Percentiles rank a stretch among this genome's conserved stretches.
Conservation (phyloP, 2,113 vertebrate genomes). For the Strix aluco region DNA sequence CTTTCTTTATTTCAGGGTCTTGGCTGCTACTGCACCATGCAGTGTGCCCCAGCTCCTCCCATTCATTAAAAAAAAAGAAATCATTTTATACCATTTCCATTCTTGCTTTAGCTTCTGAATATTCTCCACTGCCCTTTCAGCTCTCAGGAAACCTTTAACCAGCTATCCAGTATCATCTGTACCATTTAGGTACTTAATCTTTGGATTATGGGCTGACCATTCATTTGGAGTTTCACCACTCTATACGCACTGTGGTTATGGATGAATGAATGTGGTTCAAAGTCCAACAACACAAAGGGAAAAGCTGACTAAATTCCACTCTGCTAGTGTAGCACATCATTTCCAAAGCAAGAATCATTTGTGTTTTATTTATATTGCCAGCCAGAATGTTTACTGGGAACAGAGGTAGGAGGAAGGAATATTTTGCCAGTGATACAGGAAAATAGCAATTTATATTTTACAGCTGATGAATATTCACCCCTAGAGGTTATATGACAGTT, state of each 20-base stretch:
- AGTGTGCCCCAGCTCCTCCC: not conserved
- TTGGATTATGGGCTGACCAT: not conserved
- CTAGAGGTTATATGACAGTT: not conserved
- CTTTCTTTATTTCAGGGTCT: not conserved
- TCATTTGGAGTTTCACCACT: not conserved
- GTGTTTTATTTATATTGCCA: slow-evolving; percentile 6
- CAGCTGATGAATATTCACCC: slow-evolving; percentile 25
- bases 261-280: not conserved
- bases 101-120: not conserved
- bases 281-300: not conserved
- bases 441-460: slow-evolving; percentile 33
- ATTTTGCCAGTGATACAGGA: not conserved
- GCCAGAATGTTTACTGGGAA: slow-evolving; percentile 22
- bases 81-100: not conserved
- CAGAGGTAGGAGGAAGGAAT: not conserved
- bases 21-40: not conserved
- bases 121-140: not conserved
- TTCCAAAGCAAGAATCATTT: not conserved
- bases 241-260: not conserved
- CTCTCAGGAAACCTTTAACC: not conserved
- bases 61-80: not conserved
- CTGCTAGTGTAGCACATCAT: not conserved
- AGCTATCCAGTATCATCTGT: too few relatives aligned
- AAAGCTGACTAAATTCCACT: not conserved
- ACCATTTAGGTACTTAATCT: not conserved